Evolutionary conservation across 2,113 vertebrate genomes (phyloP), one percentile per base, ranked within the genome.

Genomic region (Dryoscopus gambensis): DNA sequence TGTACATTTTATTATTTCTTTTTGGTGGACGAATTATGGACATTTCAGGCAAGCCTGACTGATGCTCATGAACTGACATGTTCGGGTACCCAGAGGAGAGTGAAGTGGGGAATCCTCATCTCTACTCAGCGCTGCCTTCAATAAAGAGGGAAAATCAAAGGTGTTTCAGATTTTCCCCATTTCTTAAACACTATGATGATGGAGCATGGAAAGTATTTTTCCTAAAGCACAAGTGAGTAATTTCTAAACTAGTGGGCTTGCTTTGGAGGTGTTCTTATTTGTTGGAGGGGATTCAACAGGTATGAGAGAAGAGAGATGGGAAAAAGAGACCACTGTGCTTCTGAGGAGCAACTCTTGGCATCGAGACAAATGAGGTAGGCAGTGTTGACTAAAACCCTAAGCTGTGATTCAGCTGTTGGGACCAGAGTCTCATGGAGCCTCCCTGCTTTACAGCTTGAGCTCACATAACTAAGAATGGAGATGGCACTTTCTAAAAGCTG

Each of bases 11-110:
- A 57, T 13, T 57, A 30, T 27, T 94, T 49, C 31, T 62, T 89
- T 90, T 68, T 65, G 27, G 28, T 68, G n/a, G 35, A 79, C 1
- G 0, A 46, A 62, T 79, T 80, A 78, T 10, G 47, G 67, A 78
- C 2, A 2, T 64, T 71, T 82, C 53, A 76, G 60, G n/a, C 28
- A 82, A 81, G 44, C n/a, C 46, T 89, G 33, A 42, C 69, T 5
- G 1, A 78, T 27, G 69, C 73, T 84, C 30, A 37, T n/a, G n/a
- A n/a, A n/a, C n/a, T n/a, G n/a, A 59, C 46, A 65, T 0, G 0
- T 47, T 12, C 2, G 2, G n/a, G 37, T 78, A 82, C 49, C 42
- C 73, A 76, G 49, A 81, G 28, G 53, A 86, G 37, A 35, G 17
- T 39, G 37, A 93, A 47, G 14, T 37, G 33, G 59, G 35, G 40